These are phyloP conservation scores for Seriola rivoliana DNA, from an alignment of 2,113 vertebrate species.

Conservation along the genomic window DNA sequence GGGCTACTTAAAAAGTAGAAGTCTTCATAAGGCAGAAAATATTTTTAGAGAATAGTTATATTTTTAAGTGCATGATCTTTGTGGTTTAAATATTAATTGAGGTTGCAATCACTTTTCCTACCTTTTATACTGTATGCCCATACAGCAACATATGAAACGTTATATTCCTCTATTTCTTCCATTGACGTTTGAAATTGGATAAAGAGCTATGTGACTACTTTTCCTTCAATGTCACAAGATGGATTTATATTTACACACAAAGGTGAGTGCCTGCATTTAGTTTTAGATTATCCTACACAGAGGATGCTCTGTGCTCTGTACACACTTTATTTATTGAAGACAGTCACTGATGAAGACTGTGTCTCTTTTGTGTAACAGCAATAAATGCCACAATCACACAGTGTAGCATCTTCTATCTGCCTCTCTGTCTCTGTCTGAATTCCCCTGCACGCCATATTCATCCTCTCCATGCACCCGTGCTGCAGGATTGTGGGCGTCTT, in stretches of 20 bases:
- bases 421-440: constrained; percentile 40
- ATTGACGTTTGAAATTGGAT: neutral
- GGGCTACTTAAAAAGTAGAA: neutral
- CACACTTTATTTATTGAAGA: constrained; percentile 67
- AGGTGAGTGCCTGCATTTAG: constrained; percentile 10
- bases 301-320: constrained; percentile 19
- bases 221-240: neutral
- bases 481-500: constrained; percentile 68
- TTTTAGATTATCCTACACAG: constrained; percentile 1
- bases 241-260: constrained; percentile 14
- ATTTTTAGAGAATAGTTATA: neutral
- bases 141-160: constrained; percentile 12
- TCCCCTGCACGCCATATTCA: constrained; percentile 18
- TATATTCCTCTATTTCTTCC: constrained; percentile 5
- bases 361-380: constrained; percentile 47
- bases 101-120: neutral
- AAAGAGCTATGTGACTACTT: neutral
- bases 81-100: constrained; percentile 6
- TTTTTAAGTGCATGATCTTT: constrained; percentile 6
- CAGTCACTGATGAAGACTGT: constrained; percentile 27
- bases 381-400: constrained; percentile 65
- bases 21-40: neutral
- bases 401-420: neutral
- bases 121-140: constrained; percentile 16
- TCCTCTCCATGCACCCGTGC: constrained; percentile 44